These are phyloP conservation scores for Lepus timidus DNA, from an alignment of 2,113 vertebrate species.

Conservation along the genomic window DNA sequence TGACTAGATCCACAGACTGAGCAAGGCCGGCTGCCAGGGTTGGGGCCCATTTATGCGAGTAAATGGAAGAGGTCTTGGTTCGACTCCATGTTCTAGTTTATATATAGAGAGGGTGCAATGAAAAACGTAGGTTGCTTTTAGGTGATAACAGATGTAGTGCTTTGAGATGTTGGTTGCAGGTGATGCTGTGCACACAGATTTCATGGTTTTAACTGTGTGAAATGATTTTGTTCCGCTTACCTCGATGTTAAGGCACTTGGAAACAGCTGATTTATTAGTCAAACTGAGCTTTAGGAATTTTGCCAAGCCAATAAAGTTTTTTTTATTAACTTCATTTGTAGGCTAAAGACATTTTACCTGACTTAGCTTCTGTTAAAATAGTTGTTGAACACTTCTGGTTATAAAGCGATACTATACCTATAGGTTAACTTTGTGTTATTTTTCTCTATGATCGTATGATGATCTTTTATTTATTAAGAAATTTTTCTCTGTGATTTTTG, in stretches of 20 bases:
- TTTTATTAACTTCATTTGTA: constrained; percentile 28
- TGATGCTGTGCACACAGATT: neutral
- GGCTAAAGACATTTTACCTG: neutral
- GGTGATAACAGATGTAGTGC: neutral
- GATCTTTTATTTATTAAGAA: neutral
- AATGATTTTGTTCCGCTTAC: neutral
- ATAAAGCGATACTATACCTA: neutral
- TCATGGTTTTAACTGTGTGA: constrained; percentile 29
- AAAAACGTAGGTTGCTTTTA: neutral
- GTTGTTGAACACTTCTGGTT: neutral
- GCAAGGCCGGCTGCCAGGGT: neutral
- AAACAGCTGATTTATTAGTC: neutral
- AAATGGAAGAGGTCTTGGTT: neutral
- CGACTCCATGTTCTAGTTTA: neutral
- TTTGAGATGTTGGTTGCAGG: neutral
- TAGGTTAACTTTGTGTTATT: neutral
- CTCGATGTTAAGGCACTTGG: neutral
- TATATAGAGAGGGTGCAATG: neutral
- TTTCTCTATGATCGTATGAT: neutral
- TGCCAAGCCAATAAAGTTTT: neutral
- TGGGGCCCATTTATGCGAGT: neutral
- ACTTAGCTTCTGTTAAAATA: constrained; percentile 19
- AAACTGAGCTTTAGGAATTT: constrained; percentile 20
- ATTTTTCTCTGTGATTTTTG: neutral
- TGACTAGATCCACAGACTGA: neutral